These are phyloP conservation scores for Ictalurus punctatus DNA, from an alignment of 2,113 vertebrate genomes.

Conservation along the genomic window DNA sequence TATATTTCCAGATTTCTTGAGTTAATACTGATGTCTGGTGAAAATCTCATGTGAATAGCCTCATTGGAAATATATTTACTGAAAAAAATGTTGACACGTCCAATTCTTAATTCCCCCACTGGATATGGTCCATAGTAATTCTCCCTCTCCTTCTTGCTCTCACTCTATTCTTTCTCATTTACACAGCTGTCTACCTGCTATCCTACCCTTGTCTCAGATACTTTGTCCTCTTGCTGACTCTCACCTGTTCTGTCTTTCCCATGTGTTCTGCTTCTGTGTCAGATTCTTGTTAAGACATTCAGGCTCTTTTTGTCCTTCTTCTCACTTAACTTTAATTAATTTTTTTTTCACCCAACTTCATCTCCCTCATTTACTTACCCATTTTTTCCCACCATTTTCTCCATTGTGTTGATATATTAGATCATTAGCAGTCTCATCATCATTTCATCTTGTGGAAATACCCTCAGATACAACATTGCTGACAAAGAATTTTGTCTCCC, in stretches of 20 bases:
- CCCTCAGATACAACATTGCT: slow-evolving; percentile 41
- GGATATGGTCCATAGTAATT: slow-evolving; percentile 43
- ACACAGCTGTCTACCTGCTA: slow-evolving; percentile 37
- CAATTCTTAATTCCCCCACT: no score
- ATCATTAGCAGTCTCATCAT: slow-evolving; percentile 63
- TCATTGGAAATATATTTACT: no score
- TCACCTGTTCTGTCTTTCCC: slow-evolving; percentile 15
- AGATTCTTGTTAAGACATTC: background rate
- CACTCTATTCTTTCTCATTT: slow-evolving; percentile 33
- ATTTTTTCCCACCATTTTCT: slow-evolving; percentile 18
- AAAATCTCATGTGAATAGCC: no score
- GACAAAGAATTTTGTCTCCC: slow-evolving; percentile 7
- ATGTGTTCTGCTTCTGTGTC: background rate
- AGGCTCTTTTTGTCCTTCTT: background rate
- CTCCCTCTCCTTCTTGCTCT: slow-evolving; percentile 16
- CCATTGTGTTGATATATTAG: slow-evolving; percentile 63
- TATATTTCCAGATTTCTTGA: no score
- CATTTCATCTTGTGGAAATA: slow-evolving; percentile 52
- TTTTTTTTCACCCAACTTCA: slow-evolving; percentile 14
- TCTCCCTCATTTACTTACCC: slow-evolving; percentile 35
- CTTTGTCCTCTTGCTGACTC: slow-evolving; percentile 12
- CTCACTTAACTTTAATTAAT: slow-evolving; percentile 6
- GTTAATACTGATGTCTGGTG: no score
- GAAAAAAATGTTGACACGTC: no score
- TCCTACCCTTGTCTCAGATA: slow-evolving; percentile 40